Percentiles rank a stretch among this genome's conserved stretches.
These are phyloP conservation scores for Aphidoletes aphidimyza DNA, from an alignment of 2,888 invertebrate genomes.

Conservation along the genomic window DNA sequence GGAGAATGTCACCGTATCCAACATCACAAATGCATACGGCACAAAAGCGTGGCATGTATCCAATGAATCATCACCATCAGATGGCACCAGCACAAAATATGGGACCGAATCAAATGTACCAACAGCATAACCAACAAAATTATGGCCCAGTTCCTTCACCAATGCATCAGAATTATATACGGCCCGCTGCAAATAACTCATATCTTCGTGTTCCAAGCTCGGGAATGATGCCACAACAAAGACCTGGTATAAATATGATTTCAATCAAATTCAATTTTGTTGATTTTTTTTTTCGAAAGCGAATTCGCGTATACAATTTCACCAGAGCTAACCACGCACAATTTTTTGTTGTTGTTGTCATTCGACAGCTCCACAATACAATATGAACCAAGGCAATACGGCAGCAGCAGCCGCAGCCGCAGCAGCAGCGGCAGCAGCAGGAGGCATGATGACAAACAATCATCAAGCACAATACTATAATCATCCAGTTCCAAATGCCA, in stretches of 20 bases:
- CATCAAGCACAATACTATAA: constrained; percentile 68
- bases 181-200: constrained; percentile 61
- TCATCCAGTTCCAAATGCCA: constrained; percentile 52
- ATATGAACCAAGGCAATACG: constrained; percentile 64
- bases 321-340: too few species aligned
- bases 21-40: constrained; percentile 87
- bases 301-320: too few species aligned
- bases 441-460: constrained; percentile 5
- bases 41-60: constrained; percentile 72
- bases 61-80: constrained; percentile 65
- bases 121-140: constrained; percentile 64
- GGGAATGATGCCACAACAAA: constrained; percentile 66
- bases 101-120: constrained; percentile 65
- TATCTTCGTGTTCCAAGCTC: constrained; percentile 59
- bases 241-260: constrained; percentile 71
- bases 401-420: constrained; percentile 59
- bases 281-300: not conserved
- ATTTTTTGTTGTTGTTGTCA: not conserved
- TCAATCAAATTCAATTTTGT: constrained; percentile 60
- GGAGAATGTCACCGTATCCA: constrained; percentile 87
- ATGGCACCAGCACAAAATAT: constrained; percentile 71
- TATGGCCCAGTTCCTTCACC: constrained; percentile 67
- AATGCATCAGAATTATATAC: constrained; percentile 68
- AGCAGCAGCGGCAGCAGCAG: constrained; percentile 58
- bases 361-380: constrained; percentile 21